Evolutionary conservation across 2,113 vertebrate genomes (phyloP), one percentile per base, ranked within the genome.

Genomic region (Spilogale gracilis): DNA sequence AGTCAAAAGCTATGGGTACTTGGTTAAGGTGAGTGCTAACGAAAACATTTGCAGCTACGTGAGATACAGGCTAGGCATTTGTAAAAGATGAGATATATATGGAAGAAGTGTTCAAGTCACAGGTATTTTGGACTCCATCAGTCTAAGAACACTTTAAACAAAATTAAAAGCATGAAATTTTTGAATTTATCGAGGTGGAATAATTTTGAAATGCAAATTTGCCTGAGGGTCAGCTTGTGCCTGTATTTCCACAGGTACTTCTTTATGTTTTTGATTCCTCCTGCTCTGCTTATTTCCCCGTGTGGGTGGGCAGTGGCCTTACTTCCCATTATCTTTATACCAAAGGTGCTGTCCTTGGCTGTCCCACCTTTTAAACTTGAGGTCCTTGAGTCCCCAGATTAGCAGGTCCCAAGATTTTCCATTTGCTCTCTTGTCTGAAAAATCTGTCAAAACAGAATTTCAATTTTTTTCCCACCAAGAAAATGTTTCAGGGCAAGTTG

Each of bases 181-280:
- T 73, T 78, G 43, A 23, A 92, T 65, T 54, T 65, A 13, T 30
- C 67, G 54, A 52, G 20, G 48, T 81, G 30, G 38, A 50, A 6
- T 52, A 5, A 84, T 73, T 91, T 76, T 94, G 69, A n/a, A 81
- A 91, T 18, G 58, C 45, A 86, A 90, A 83, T 83, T 83, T 78
- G 3, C 38, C 9, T 23, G 52, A 86, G 17, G 30, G 23, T 30
- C 32, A 78, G n/a, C 60, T 65, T 82, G 45, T 63, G 58, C 23
- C 73, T 82, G 43, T 6, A 21, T 78, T 94, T 79, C 76, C 56
- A 79, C 8, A 74, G 20, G 61, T n/a, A n/a, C 20, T 84, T 50
- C 56, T 17, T 82, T 13, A 38, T 6, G 21, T 84, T 67, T 84
- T 27, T 61, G 85, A 54, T 92, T 92, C 23, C 54, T 45, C 67